These are phyloP conservation scores for Hassar affinis DNA, from an alignment of 2,113 vertebrate species.

Conservation along the genomic window DNA sequence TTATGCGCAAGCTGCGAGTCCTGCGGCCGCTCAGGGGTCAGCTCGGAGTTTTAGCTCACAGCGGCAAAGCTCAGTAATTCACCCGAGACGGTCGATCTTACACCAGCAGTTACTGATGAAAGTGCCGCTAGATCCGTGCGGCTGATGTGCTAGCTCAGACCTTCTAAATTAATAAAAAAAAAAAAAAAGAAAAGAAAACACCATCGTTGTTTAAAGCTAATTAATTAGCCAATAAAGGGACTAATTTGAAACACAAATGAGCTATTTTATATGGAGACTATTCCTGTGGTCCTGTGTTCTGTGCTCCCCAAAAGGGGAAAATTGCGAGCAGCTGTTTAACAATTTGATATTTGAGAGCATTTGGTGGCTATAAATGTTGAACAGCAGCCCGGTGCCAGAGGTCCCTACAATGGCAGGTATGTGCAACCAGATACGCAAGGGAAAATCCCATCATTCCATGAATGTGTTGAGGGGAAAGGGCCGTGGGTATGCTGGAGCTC, in stretches of 20 bases:
- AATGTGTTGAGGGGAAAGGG: slow-evolving; percentile 19
- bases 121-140: neutral
- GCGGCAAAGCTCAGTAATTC: neutral
- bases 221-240: slow-evolving; percentile 39
- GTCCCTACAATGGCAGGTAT: slow-evolving; percentile 55
- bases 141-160: neutral
- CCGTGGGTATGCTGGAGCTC: slow-evolving; percentile 11
- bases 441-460: slow-evolving; percentile 48
- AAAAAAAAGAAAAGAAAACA: neutral
- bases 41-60: slow-evolving; percentile 9
- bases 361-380: slow-evolving; percentile 57
- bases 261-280: slow-evolving; percentile 34
- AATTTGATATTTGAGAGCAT: slow-evolving; percentile 55
- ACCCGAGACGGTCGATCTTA: neutral
- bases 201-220: slow-evolving; percentile 23
- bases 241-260: slow-evolving; percentile 42
- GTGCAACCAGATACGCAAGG: slow-evolving; percentile 53
- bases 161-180: neutral
- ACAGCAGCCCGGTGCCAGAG: slow-evolving; percentile 49
- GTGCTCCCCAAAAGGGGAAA: slow-evolving; percentile 45
- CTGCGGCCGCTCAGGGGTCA: slow-evolving; percentile 24
- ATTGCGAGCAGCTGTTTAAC: slow-evolving; percentile 53
- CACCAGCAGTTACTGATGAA: slow-evolving; percentile 8
- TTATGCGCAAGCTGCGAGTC: slow-evolving; percentile 38
- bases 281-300: slow-evolving; percentile 16